Evolutionary conservation across 2,888 invertebrate species (phyloP).

Genomic region (Achlya flavicornis): DNA sequence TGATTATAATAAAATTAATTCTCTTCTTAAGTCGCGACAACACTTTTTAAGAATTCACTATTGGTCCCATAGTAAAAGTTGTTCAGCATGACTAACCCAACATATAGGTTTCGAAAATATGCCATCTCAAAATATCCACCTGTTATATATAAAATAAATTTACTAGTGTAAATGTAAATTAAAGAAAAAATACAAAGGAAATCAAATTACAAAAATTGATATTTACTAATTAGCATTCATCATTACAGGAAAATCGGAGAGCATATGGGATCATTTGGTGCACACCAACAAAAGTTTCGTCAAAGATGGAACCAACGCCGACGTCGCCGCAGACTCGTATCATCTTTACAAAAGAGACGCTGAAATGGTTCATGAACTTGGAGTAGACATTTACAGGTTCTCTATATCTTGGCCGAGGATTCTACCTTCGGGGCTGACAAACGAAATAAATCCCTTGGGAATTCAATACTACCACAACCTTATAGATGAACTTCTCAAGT

Average conservation of each 20-base stretch:
- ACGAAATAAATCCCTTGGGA: slow-evolving; percentile 87
- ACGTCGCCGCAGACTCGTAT: slow-evolving; percentile 88
- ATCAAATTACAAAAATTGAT: background rate
- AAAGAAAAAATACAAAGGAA: background rate
- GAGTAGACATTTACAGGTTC: slow-evolving; percentile 88
- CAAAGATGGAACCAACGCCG: slow-evolving; percentile 83
- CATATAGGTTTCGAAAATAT: too few species aligned
- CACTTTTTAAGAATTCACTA: too few species aligned
- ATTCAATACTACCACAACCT: slow-evolving; percentile 90
- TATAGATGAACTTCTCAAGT: slow-evolving; percentile 87
- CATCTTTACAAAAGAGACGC: slow-evolving; percentile 86
- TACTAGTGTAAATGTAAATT: too few species aligned
- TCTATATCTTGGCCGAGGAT: slow-evolving; percentile 91
- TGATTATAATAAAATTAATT: too few species aligned
- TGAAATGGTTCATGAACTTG: slow-evolving; percentile 84
- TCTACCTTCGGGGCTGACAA: slow-evolving; percentile 87
- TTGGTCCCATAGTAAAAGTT: too few species aligned
- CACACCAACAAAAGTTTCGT: slow-evolving; percentile 81
- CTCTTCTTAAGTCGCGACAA: too few species aligned
- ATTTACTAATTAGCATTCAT: background rate
- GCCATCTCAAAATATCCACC: too few species aligned
- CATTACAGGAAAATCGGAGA: slow-evolving; percentile 85
- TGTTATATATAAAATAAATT: too few species aligned
- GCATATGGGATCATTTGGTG: slow-evolving; percentile 84
- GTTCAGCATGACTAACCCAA: too few species aligned